Base-by-base conservation (phyloP, 2,113 vertebrate species). In the Muntiacus reevesi region DNA sequence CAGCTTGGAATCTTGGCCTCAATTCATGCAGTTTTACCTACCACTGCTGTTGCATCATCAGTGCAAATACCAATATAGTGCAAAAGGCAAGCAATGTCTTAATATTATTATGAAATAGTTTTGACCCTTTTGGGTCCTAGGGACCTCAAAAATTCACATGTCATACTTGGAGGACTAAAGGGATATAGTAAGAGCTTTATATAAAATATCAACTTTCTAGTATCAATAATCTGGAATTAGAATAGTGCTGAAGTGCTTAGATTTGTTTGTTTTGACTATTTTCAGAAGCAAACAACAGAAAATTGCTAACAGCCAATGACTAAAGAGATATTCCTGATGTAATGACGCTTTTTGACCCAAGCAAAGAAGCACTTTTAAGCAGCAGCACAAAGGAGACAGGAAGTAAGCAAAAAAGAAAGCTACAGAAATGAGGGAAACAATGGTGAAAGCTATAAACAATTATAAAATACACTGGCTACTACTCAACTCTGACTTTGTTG, bases 171-270 rank as follows among this genome's bases (percentile, higher is more conserved):
- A 93, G 40, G 92, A 89, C n/a, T 60, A 21, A 40, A 21, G 36
- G 84, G 28, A 81, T 17, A 62, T 5, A 76, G 2, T 74, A 27
- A 82, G 52, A 82, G 36, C 47, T 47, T 92, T 60, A 52, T 14
- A 92, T 5, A 52, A 89, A 89, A 52, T 28, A 92, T 4, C 59
- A 89, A 89, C 36, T 62, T 86, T 25, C 30, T 17, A 92, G 85
- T 50, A 86, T 54, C 36, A 94, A 94, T 86, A 86, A 78, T 50
- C 55, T 94, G 67, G 64, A 92, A 92, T 95, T 62, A 85, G 28
- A 67, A 92, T 54, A 89, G 30, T 28, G n/a, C 23, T 89, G 13
- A 89, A 89, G 62, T 43, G 25, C 27, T 81, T 81, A 60, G 76
- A 87, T 82, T 59, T 95, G 33, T 43, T 50, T 86, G 55, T 87